A percentile compares a stretch with the other conserved stretches of the same genome.
These are phyloP conservation scores for Hypotaenidia okinawae DNA, from an alignment of 2,797 vertebrate genomes.

Conservation along the genomic window DNA sequence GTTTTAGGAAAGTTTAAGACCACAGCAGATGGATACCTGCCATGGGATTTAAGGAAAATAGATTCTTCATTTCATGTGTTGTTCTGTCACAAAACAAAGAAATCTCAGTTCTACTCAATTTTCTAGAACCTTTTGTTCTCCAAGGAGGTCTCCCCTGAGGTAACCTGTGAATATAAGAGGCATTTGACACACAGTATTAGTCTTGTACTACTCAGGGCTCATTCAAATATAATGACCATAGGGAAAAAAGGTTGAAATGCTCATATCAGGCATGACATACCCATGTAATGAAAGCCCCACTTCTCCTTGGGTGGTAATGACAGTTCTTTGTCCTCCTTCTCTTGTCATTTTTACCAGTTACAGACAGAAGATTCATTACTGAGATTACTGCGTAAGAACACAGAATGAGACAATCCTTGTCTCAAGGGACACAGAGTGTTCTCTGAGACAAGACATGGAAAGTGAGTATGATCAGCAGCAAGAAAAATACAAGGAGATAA, in stretches of 20 bases:
- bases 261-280: not conserved
- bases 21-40: not conserved
- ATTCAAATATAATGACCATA: not conserved
- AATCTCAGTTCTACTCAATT: not conserved
- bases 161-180: not conserved
- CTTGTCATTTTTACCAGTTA: not conserved
- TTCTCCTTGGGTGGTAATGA: not conserved
- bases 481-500: not conserved
- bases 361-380: not conserved
- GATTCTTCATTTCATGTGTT: not conserved
- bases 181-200: not conserved
- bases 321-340: not conserved
- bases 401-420: not conserved
- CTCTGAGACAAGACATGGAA: not conserved
- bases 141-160: not conserved
- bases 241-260: not conserved
- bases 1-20: not conserved
- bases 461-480: not conserved
- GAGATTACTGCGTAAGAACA: not conserved
- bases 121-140: not conserved
- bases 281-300: not conserved
- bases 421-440: not conserved
- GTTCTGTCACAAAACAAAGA: not conserved
- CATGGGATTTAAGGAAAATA: not conserved
- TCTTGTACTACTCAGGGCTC: not conserved